phyloP scores from a whole-genome alignment of 2,888 invertebrate species.

The Mimas tiliae region DNA sequence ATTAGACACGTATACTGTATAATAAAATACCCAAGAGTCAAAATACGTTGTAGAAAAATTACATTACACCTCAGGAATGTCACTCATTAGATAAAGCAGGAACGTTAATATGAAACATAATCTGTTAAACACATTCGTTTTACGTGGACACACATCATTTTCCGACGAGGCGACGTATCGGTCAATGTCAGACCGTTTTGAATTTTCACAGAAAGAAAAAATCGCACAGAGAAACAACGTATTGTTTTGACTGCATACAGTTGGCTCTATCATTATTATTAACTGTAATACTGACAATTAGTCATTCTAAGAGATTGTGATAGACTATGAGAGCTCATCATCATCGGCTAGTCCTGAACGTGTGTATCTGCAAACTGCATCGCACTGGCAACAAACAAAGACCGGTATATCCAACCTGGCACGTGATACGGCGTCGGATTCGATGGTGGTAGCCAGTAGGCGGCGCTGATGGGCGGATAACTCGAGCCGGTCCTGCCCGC shows the following conservation, averaged over 20 bases:
- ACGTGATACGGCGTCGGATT: constrained; percentile 92
- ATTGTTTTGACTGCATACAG: constrained; percentile 36
- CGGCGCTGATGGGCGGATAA: constrained; percentile 93
- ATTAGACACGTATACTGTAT: not conserved
- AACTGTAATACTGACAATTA: not conserved
- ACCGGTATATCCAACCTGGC: constrained; percentile 87
- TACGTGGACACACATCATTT: constrained; percentile 53
- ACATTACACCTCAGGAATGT: not conserved
- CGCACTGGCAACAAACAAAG: constrained; percentile 29
- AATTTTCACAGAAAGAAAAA: constrained; percentile 52
- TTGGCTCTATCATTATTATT: constrained; percentile 27
- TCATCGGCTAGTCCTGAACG: not conserved
- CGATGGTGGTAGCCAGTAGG: constrained; percentile 93
- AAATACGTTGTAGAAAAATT: no score
- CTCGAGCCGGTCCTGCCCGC: constrained; percentile 65
- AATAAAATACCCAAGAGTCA: not conserved
- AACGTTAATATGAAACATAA: constrained; percentile 36
- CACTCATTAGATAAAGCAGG: constrained; percentile 9
- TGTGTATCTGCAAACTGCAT: not conserved
- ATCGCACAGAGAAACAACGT: constrained; percentile 29
- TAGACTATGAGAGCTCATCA: not conserved
- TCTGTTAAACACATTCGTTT: constrained; percentile 35
- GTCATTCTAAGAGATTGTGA: not conserved
- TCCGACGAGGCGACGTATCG: constrained; percentile 65
- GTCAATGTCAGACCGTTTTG: constrained; percentile 77